These are phyloP conservation scores for Tor tambroides DNA, from an alignment of 2,113 vertebrate genomes.

Conservation along the genomic window DNA sequence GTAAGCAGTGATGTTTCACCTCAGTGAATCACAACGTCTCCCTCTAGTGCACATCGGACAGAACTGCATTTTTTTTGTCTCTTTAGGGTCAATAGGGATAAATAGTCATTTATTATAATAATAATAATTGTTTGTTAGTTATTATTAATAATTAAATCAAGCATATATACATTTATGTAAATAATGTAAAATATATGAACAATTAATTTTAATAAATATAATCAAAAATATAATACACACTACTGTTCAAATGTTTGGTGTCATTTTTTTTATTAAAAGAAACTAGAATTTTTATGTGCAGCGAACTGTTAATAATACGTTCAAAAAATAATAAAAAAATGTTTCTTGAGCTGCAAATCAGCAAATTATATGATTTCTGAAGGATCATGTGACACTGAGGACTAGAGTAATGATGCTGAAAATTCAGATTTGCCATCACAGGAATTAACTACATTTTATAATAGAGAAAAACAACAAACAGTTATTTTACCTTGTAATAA, in stretches of 20 bases:
- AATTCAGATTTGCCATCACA: neutral
- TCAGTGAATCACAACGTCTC: constrained; percentile 22
- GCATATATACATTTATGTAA: neutral
- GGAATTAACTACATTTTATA: neutral
- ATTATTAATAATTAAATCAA: neutral
- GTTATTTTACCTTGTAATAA: neutral
- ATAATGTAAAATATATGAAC: neutral
- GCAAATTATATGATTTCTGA: neutral
- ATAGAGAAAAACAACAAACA: neutral
- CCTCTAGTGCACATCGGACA: constrained; percentile 33
- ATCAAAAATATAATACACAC: neutral
- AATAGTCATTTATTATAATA: neutral
- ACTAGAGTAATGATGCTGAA: neutral
- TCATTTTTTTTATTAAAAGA: neutral
- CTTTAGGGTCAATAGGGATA: neutral
- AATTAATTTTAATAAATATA: neutral
- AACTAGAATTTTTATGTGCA: neutral
- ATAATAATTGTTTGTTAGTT: neutral
- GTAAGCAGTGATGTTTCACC: neutral
- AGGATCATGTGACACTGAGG: neutral
- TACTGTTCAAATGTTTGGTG: neutral
- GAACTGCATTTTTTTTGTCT: neutral
- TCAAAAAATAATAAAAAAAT: neutral
- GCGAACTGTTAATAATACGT: neutral
- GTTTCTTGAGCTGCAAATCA: neutral